A percentile compares a stretch with the other conserved stretches of the same genome.
Conservation (phyloP, 2,113 vertebrate genomes). For the Oncorhynchus kisutch region DNA sequence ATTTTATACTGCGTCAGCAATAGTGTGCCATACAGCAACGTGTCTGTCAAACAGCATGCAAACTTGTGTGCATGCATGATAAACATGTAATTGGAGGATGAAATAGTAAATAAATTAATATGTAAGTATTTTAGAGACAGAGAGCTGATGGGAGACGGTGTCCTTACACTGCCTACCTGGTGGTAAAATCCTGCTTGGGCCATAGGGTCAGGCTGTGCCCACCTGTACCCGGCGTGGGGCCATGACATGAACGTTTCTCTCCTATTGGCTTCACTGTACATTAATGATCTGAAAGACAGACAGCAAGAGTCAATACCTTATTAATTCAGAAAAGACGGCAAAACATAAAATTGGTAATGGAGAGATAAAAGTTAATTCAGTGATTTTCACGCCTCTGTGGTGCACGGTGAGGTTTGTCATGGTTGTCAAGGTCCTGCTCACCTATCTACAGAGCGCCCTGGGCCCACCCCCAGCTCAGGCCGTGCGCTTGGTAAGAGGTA, state of each 20-base stretch:
- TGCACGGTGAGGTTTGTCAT: too few species aligned
- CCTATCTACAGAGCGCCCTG: conserved; percentile 97
- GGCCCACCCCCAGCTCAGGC: conserved; percentile 94
- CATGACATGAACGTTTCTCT: conserved; percentile 98
- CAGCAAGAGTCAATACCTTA: not conserved
- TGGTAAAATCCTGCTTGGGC: conserved; percentile 99
- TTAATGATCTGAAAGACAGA: conserved; percentile 82
- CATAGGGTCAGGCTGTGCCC: conserved; percentile 99
- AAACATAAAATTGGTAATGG: not conserved
- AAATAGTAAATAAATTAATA: too few species aligned
- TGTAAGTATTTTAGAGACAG: too few species aligned
- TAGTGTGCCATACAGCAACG: too few species aligned
- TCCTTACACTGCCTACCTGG: conserved; percentile 79
- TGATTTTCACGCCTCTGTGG: too few species aligned
- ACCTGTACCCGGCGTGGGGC: conserved; percentile 96
- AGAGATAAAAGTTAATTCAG: not conserved
- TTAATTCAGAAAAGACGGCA: not conserved
- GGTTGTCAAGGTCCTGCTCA: conserved; percentile 41
- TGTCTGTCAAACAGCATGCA: too few species aligned
- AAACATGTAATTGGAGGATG: too few species aligned
- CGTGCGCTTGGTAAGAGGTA: conserved; percentile 97
- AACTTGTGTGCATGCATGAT: too few species aligned
- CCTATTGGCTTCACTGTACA: conserved; percentile 99
- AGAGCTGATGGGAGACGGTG: not conserved
- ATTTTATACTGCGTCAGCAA: too few species aligned